Base-by-base conservation (phyloP, 2,113 vertebrate species). In the Lota lota region DNA sequence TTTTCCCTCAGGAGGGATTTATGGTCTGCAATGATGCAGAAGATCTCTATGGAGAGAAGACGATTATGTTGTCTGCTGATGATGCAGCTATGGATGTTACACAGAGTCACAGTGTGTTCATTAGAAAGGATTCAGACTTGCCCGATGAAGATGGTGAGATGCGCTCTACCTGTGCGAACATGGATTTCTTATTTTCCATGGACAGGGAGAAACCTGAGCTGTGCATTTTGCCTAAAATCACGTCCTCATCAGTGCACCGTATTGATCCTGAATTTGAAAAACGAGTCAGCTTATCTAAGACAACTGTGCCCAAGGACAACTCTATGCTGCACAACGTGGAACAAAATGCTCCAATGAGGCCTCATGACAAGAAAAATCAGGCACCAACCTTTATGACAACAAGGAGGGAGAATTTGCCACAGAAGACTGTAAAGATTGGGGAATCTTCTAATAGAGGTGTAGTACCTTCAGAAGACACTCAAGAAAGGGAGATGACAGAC, bases 61-160 rank as follows among this genome's bases (percentile, higher is more conserved):
- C 95, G 0, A 15, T 95, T 24, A 57, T 95, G 67, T 95, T 95
- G 86, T 85, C 88, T 0, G 87, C 91, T 53, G 92, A 94, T 59
- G 82, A 90, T 47, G 94, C 92, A 33, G 73, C 47, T 65, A 95
- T 97, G 94, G 95, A 98, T 68, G 91, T 96, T 86, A 98, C 97
- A 66, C 84, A 90, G 21, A 93, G 93, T 88, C 94, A 96, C 61
- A 95, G 94, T 0, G 84, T 94, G 18, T 36, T 92, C 83, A 95
- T 98, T 70, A 70, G 87, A 4, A 79, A 78, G 60, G 89, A 91
- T 40, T 66, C 50, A 36, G 78, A 82, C 1, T 28, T 70, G 4
- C 19, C 72, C 22, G 28, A 15, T 61, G 61, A 75, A 69, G 47
- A 80, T 16, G 72, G 72, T 4, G 73, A 65, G 10, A 7, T 36